Evolutionary conservation across 2,797 vertebrate species (phyloP), one percentile per base, ranked within the genome.

Genomic region (Acanthurus tractus): DNA sequence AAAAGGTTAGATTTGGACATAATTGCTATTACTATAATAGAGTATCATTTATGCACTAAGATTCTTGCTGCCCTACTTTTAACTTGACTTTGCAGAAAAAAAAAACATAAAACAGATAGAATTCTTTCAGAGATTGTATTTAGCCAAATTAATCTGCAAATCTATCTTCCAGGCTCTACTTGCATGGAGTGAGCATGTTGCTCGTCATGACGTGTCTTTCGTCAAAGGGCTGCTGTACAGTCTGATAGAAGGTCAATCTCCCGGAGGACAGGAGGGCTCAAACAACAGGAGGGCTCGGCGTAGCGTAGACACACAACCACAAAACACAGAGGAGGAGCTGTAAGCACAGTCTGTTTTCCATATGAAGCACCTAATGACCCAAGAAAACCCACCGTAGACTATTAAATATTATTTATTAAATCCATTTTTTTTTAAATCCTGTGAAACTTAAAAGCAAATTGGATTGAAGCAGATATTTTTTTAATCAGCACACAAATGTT

Each of bases 281-380:
- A 77, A 48, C 59, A 53, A 0, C 49, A 53, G 2, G 0, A 88
- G 84, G 56, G 23, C 8, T 15, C 70, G 34, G 14, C 81, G 81
- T 22, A 94, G 89, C 23, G 6, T 72, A 10, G 88, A 83, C 4
- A 34, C 62, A 62, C 84, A 89, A 56, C 88, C 93, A 10, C 84
- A 89, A 82, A 94, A 66, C 68, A 55, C 82, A 0, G 87, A 88
- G 4, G 95, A 95, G 48, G 90, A 94, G 61, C 74, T 95, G 95
- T 96, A 87, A 70, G 94, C 77, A 57, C 38, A 34, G 14, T 42
- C 0, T 59, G 4, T 0, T 20, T 4, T 63, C 1, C 20, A 2
- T 3, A 3, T 53, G 9, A 15, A 12, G 23, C 63, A 1, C 11
- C 13, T 36, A 3, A 20, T 6, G 34, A 3, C 44, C 65, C 25